Conservation (phyloP, 2,888 invertebrate genomes). For the Coecobrya sp. region DNA sequence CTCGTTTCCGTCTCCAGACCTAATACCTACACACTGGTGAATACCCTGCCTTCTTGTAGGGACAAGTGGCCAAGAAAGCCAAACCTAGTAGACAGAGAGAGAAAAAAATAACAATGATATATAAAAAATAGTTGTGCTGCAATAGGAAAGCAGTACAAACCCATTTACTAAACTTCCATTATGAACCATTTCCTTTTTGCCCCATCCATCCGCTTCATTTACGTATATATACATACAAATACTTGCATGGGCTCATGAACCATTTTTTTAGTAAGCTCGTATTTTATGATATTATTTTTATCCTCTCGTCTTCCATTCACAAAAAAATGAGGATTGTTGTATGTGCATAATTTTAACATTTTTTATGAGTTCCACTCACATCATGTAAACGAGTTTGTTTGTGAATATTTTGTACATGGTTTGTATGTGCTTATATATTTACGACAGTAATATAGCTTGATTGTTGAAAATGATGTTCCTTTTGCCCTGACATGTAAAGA, state of each 20-base stretch:
- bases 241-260: not conserved
- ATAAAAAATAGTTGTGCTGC: constrained; percentile 8
- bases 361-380: not conserved
- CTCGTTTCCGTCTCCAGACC: constrained; percentile 10
- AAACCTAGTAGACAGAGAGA: no score
- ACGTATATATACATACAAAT: not conserved
- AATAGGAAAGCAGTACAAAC: constrained; percentile 65
- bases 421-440: not conserved
- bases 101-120: constrained; percentile 35
- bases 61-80: constrained; percentile 30
- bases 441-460: no score
- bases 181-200: constrained; percentile 79
- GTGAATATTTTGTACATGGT: not conserved
- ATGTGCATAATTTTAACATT: not conserved
- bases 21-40: not conserved
- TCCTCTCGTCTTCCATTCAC: constrained; percentile 22
- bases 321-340: not conserved
- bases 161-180: constrained; percentile 34
- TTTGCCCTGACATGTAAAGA: not conserved
- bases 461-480: not conserved
- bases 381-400: not conserved
- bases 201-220: constrained; percentile 80
- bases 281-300: not conserved
- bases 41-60: not conserved
- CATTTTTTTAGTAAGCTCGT: not conserved